phyloP scores from a whole-genome alignment of 2,888 invertebrate genomes.

The Pseudococcus jackbeardsleyi region DNA sequence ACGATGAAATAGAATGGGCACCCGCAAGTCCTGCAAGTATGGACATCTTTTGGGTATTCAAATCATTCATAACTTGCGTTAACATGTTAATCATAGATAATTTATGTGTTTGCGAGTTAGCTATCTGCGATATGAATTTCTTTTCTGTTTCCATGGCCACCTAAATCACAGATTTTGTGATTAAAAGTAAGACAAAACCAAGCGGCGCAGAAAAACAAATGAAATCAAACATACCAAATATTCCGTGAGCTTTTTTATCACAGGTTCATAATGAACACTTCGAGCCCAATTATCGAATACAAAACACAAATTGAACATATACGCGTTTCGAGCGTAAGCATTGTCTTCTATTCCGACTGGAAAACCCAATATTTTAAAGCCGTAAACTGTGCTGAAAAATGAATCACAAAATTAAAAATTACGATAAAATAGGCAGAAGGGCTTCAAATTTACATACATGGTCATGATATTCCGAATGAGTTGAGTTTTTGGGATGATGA shows the following conservation, averaged over 20 bases:
- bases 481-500: slow-evolving; percentile 95
- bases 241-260: slow-evolving; percentile 93
- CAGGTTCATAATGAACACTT: slow-evolving; percentile 93
- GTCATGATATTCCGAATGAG: slow-evolving; percentile 91
- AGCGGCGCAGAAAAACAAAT: neutral
- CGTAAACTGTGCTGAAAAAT: slow-evolving; percentile 77
- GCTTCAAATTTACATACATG: slow-evolving; percentile 74
- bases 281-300: slow-evolving; percentile 91
- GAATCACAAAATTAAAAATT: neutral
- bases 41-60: slow-evolving; percentile 85
- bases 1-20: slow-evolving; percentile 68
- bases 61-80: slow-evolving; percentile 82
- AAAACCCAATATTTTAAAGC: slow-evolving; percentile 92
- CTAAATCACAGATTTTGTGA: slow-evolving; percentile 69
- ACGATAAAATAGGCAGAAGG: no score
- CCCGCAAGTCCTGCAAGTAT: slow-evolving; percentile 82
- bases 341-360: slow-evolving; percentile 91
- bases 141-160: slow-evolving; percentile 89
- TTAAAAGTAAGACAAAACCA: neutral
- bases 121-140: slow-evolving; percentile 82
- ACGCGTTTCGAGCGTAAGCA: slow-evolving; percentile 93
- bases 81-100: slow-evolving; percentile 81
- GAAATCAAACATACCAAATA: slow-evolving; percentile 78
- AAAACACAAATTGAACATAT: slow-evolving; percentile 94
- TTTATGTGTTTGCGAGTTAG: slow-evolving; percentile 75